Conservation (phyloP, 2,797 vertebrate genomes). For the Psittacula echo region DNA sequence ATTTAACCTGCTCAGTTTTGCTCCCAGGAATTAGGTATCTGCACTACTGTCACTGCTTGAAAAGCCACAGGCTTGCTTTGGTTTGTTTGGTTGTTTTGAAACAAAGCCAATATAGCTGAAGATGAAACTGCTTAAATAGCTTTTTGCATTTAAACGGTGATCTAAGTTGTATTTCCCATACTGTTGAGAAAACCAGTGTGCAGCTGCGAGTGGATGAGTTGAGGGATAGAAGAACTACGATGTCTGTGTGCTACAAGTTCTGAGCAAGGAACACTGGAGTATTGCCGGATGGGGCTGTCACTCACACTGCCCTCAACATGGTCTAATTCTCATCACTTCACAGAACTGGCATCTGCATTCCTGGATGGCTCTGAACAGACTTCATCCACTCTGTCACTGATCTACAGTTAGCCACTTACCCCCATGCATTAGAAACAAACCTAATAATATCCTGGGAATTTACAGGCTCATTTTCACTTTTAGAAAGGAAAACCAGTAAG, state of each 20-base stretch:
- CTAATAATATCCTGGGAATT: neutral
- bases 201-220: neutral
- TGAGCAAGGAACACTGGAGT: neutral
- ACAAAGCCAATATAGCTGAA: neutral
- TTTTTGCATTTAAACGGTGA: neutral
- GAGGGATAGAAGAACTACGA: neutral
- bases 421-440: neutral
- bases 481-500: neutral
- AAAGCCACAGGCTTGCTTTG: neutral
- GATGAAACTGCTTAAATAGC: neutral
- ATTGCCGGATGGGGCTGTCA: neutral
- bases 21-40: neutral
- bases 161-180: neutral
- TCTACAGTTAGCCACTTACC: neutral
- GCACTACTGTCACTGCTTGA: neutral
- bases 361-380: neutral
- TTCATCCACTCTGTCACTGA: neutral
- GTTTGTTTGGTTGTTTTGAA: neutral
- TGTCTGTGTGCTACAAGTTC: neutral
- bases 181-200: neutral
- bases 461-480: neutral
- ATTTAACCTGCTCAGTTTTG: neutral
- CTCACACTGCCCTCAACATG: neutral
- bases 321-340: neutral
- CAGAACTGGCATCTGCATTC: neutral